Percentiles rank a stretch among this genome's conserved stretches.
These are phyloP conservation scores for Sitta carolinensis DNA, from an alignment of 2,797 vertebrate genomes.

Conservation along the genomic window DNA sequence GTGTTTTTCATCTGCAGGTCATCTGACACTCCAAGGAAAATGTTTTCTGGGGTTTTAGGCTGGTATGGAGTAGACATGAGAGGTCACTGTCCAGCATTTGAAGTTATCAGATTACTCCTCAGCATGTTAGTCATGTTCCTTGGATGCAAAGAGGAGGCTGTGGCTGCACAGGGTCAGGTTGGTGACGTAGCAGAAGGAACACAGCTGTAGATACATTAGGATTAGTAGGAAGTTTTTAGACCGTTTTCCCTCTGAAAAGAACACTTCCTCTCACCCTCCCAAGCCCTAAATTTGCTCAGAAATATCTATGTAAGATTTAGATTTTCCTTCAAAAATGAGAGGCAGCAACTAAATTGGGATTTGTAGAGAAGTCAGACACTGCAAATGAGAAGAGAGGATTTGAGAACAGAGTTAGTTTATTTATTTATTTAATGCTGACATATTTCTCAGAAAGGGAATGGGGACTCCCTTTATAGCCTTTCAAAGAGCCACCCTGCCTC, in stretches of 20 bases:
- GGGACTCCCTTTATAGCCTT: neutral
- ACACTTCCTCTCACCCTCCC: fast-evolving
- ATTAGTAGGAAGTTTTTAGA: neutral
- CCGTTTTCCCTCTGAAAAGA: neutral
- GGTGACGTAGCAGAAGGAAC: neutral
- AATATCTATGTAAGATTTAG: neutral
- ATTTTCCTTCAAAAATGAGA: neutral
- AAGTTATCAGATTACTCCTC: neutral
- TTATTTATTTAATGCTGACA: neutral
- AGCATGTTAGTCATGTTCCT: neutral
- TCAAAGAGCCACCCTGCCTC: neutral
- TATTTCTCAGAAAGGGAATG: neutral
- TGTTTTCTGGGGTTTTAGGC: neutral
- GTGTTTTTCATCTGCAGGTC: neutral
- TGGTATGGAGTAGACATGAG: neutral
- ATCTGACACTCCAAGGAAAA: neutral
- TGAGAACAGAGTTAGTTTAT: neutral
- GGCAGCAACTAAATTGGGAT: neutral
- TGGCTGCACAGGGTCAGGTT: neutral
- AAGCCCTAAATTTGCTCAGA: neutral
- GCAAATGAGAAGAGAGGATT: neutral
- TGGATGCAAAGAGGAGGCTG: neutral
- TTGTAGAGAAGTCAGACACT: neutral
- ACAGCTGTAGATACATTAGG: neutral
- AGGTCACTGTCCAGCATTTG: neutral